A percentile compares a stretch with the other conserved stretches of the same genome.
Conservation (phyloP, 2,888 invertebrate species). For the Caenorhabditis sp. region DNA sequence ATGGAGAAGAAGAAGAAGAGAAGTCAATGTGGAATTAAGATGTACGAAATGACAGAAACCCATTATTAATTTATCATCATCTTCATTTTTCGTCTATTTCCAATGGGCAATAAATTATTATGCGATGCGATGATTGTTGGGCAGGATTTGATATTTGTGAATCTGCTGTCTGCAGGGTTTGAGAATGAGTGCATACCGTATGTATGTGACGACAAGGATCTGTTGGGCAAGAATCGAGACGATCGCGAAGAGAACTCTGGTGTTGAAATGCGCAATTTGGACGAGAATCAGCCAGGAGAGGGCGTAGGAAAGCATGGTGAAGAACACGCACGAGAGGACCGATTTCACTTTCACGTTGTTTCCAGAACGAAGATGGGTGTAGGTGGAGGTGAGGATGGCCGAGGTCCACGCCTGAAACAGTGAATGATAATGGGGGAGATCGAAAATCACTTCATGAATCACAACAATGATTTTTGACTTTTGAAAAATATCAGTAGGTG, state of each 20-base stretch:
- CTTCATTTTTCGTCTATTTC: conserved; percentile 33
- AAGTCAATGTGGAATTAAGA: not conserved
- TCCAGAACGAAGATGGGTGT: conserved; percentile 30
- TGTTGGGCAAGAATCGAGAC: conserved; percentile 52
- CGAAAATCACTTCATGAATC: not conserved
- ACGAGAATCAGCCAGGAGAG: conserved; percentile 43
- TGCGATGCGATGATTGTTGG: conserved; percentile 27
- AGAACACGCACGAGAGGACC: conserved; percentile 13
- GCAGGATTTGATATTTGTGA: conserved; percentile 44
- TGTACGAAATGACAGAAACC: conserved; percentile 26
- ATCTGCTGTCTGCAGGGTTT: conserved; percentile 22
- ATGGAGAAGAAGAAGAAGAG: not conserved
- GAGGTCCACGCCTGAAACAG: conserved; percentile 47
- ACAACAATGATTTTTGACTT: no score
- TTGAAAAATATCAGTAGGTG: no score
- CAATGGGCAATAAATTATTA: conserved; percentile 30
- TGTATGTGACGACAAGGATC: conserved; percentile 29
- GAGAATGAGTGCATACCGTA: conserved; percentile 22
- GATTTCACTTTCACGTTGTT: not conserved
- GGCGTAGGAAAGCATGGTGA: conserved; percentile 19
- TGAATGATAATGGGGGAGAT: not conserved
- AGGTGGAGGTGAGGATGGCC: conserved; percentile 33
- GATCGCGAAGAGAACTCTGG: conserved; percentile 33
- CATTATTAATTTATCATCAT: conserved; percentile 35
- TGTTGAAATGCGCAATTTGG: conserved; percentile 44